Evolutionary conservation across 2,113 vertebrate genomes (phyloP), one percentile per base, ranked within the genome.

Genomic region (Peromyscus polionotus): DNA sequence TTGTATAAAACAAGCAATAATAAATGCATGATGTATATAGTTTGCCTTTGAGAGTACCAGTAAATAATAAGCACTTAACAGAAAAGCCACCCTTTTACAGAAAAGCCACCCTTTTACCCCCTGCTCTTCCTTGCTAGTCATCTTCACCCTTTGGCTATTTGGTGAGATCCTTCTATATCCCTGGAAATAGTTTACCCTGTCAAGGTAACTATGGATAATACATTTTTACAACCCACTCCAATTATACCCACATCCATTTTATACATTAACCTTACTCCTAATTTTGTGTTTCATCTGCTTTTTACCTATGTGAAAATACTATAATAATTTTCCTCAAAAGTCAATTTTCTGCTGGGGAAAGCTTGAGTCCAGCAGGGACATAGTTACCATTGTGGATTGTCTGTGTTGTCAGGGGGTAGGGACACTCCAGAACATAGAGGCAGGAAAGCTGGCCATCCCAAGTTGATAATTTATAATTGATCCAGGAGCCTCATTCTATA

Each of bases 401-500:
- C 0, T 42, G 36, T 67, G 6, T 85, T 87, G 51, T 24, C 8
- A 4, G 45, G 11, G 5, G 16, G 4, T 5, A 4, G 28, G 45
- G n/a, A 48, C 7, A 28, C 79, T n/a, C 16, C 3, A 73, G 88
- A 83, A 67, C 22, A 65, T 26, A 3, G n/a, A 86, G 57, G 89
- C 45, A 45, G n/a, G 39, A 63, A 54, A 81, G 87, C 24, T 0
- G 1, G 73, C 45, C 63, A 79, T 97, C 92, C 57, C 84, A 95
- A 85, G 88, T 68, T 86, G 70, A 90, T 63, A 57, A 90, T 88
- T 96, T 89, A 94, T 96, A 96, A 95, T 93, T 95, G 88, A 97
- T 91, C 93, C 72, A 73, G 45, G 80, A 94, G 42, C 42, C 67
- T 95, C 91, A 85, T 96, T 97, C 91, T 93, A 77, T 94, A 94